Evolutionary conservation across 1,140 invertebrate species (phyloP).

Genomic region (Heliconius melpomene): DNA sequence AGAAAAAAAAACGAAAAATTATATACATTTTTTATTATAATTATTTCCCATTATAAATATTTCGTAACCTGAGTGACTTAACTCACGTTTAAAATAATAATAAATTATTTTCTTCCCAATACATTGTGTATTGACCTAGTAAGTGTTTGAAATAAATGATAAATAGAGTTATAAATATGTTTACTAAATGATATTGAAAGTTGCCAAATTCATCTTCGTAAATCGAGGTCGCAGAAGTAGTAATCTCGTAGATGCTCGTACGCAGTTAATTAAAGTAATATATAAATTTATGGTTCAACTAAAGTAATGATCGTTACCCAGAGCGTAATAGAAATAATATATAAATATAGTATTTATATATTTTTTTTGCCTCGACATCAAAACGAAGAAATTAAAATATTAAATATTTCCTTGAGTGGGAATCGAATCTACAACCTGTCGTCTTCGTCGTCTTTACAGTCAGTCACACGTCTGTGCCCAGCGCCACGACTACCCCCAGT

Average conservation of each 20-base stretch:
- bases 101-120: constrained; percentile 4
- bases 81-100: constrained; percentile 56
- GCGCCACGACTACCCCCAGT: no score
- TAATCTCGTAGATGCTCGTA: constrained; percentile 7
- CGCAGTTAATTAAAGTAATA: constrained; percentile 6
- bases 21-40: constrained; percentile 21
- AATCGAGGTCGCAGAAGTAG: constrained; percentile 4
- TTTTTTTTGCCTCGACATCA: no score
- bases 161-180: constrained; percentile 6
- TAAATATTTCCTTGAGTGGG: no score
- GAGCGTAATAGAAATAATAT: not conserved
- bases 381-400: no score
- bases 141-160: constrained; percentile 11
- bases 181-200: constrained; percentile 9
- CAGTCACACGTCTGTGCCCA: no score
- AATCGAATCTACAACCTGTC: no score
- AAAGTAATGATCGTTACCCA: not conserved
- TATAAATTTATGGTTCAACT: not conserved
- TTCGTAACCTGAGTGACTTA: constrained; percentile 51
- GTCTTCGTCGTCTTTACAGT: no score
- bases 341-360: not conserved
- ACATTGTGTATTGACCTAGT: not conserved
- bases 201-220: constrained; percentile 8
- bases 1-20: not conserved
- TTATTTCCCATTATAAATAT: no score